A percentile compares a stretch with the other conserved stretches of the same genome.
These are phyloP conservation scores for Lepus oiostolus DNA, from an alignment of 2,797 vertebrate genomes.

Conservation along the genomic window DNA sequence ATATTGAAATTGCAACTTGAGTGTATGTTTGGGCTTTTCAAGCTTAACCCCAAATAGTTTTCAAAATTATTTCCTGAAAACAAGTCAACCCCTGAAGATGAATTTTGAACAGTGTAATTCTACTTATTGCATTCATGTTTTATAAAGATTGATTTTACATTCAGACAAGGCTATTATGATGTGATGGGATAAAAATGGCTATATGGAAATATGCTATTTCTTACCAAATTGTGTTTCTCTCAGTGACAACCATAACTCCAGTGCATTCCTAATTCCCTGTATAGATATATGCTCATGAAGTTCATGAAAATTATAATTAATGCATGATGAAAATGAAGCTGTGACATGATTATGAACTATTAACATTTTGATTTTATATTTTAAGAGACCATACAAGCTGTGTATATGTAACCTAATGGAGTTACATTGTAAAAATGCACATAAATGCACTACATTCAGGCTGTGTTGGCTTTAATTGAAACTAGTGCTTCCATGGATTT, in stretches of 20 bases:
- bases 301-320: conserved; percentile 33
- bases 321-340: conserved; percentile 46
- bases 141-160: conserved; percentile 23
- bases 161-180: conserved; percentile 43
- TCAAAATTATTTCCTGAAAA: not conserved
- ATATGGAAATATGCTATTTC: conserved; percentile 1
- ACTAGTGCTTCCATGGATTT: conserved; percentile 76
- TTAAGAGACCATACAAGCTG: conserved; percentile 34
- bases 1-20: rapidly evolving
- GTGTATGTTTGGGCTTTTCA: not conserved
- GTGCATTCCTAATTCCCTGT: not conserved
- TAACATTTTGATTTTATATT: not conserved
- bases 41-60: not conserved
- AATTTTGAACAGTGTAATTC: not conserved
- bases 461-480: conserved; percentile 64
- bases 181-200: conserved; percentile 7
- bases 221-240: conserved; percentile 52
- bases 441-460: not conserved
- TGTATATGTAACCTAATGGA: not conserved
- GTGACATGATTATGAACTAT: not conserved
- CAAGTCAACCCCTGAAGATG: not conserved
- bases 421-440: conserved; percentile 21
- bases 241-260: not conserved
- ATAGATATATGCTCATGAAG: not conserved
- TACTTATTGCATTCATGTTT: not conserved